These are phyloP conservation scores for Drosophila subpulchrella DNA, from an alignment of 1,140 invertebrate species.

Conservation along the genomic window DNA sequence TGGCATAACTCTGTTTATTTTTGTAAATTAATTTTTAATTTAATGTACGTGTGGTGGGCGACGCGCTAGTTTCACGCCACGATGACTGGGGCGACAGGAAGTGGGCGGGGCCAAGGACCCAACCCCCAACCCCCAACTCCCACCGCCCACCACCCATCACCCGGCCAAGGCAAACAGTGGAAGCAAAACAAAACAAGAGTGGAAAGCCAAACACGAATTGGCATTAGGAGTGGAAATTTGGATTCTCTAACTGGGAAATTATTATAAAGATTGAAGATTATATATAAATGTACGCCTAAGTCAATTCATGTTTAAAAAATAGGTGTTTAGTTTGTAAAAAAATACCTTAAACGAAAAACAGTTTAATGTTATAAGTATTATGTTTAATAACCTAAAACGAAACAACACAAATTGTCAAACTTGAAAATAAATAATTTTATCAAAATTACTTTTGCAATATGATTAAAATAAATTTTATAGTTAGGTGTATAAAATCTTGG, in stretches of 20 bases:
- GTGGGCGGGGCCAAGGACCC: constrained; percentile 31
- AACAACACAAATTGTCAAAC: too few species aligned
- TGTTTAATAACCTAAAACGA: too few species aligned
- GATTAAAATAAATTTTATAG: too few species aligned
- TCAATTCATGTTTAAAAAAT: too few species aligned
- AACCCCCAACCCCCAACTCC: not conserved
- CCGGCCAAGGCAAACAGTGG: constrained; percentile 37
- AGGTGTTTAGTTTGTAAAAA: too few species aligned
- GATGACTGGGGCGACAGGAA: constrained; percentile 43
- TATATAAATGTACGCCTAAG: not conserved
- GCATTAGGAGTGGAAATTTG: not conserved
- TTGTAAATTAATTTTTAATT: constrained; percentile 83
- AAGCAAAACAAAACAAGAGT: constrained; percentile 52
- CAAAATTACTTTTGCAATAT: too few species aligned
- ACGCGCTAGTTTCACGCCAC: constrained; percentile 68
- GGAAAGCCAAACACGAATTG: constrained; percentile 20
- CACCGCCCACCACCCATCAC: not conserved
- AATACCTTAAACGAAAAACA: too few species aligned
- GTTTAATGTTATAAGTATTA: too few species aligned
- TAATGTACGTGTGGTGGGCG: constrained; percentile 69
- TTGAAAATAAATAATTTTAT: too few species aligned
- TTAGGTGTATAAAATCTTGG: too few species aligned
- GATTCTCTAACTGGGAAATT: constrained; percentile 24
- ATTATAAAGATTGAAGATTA: not conserved
- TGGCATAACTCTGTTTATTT: constrained; percentile 75